Evolutionary conservation across 2,888 invertebrate genomes (phyloP).

Genomic region (Agonum fuliginosum): DNA sequence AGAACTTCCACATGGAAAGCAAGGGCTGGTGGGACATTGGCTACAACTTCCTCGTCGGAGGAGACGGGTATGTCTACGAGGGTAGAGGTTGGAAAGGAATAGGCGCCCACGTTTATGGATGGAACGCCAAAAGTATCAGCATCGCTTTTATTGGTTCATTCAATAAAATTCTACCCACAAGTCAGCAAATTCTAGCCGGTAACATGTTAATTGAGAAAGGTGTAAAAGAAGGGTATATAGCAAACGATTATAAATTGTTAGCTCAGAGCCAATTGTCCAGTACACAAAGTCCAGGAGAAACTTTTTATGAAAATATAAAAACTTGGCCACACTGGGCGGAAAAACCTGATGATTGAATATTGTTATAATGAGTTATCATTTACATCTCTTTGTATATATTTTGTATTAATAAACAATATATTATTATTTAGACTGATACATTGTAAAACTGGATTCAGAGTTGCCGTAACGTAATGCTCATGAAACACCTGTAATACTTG

Average conservation of each 20-base stretch:
- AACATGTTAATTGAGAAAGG: slow-evolving; percentile 79
- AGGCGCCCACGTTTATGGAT: slow-evolving; percentile 83
- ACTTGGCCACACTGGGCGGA: slow-evolving; percentile 83
- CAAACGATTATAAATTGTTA: slow-evolving; percentile 79
- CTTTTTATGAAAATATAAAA: slow-evolving; percentile 78
- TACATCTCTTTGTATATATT: too few relatives aligned
- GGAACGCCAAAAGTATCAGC: slow-evolving; percentile 80
- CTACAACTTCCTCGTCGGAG: slow-evolving; percentile 87
- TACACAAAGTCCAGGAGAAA: slow-evolving; percentile 82
- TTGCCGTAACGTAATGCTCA: too few relatives aligned
- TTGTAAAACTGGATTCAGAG: too few relatives aligned
- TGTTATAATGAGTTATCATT: too few relatives aligned
- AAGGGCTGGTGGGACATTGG: slow-evolving; percentile 81
- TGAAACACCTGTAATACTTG: too few relatives aligned
- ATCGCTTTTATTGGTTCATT: slow-evolving; percentile 85
- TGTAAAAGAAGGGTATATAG: slow-evolving; percentile 77
- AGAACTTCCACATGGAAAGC: slow-evolving; percentile 82
- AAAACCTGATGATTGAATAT: too few relatives aligned
- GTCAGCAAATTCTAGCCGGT: slow-evolving; percentile 78
- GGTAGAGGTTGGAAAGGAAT: slow-evolving; percentile 85
- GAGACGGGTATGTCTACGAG: slow-evolving; percentile 84
- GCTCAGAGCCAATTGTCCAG: slow-evolving; percentile 80
- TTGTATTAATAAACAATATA: too few relatives aligned
- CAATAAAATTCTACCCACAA: slow-evolving; percentile 73
- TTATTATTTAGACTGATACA: too few relatives aligned